Conservation (phyloP, 2,888 invertebrate genomes). For the Cryptocheilus praepositus region DNA sequence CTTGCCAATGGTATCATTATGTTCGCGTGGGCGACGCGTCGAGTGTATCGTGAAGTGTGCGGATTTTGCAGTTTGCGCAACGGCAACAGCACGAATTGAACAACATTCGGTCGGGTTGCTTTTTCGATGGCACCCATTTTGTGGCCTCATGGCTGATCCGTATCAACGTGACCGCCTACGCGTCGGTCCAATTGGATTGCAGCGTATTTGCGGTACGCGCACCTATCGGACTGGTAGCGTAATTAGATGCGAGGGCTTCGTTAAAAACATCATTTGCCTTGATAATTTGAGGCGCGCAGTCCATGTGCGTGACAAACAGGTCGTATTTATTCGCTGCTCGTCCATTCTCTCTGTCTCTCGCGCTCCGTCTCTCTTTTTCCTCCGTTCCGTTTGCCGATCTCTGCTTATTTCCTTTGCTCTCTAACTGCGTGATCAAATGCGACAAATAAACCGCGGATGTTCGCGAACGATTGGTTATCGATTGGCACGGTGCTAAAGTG, state of each 20-base stretch:
- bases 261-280: constrained; percentile 56
- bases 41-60: too few species aligned
- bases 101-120: background rate
- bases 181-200: constrained; percentile 21
- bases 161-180: background rate
- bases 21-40: too few species aligned
- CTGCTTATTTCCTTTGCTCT: constrained; percentile 9
- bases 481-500: constrained; percentile 7
- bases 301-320: constrained; percentile 41
- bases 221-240: constrained; percentile 13
- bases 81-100: background rate
- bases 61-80: too few species aligned
- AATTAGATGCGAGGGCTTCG: constrained; percentile 31
- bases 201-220: constrained; percentile 24
- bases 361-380: background rate
- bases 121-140: constrained; percentile 10
- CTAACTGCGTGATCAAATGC: constrained; percentile 16
- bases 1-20: too few species aligned
- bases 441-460: constrained; percentile 41
- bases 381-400: background rate
- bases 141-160: constrained; percentile 9
- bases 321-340: constrained; percentile 29
- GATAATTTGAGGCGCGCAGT: constrained; percentile 48
- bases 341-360: background rate
- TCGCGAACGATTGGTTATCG: constrained; percentile 36